Evolutionary conservation across 1,140 invertebrate genomes (phyloP).

Genomic region (Nixonia krombeini): DNA sequence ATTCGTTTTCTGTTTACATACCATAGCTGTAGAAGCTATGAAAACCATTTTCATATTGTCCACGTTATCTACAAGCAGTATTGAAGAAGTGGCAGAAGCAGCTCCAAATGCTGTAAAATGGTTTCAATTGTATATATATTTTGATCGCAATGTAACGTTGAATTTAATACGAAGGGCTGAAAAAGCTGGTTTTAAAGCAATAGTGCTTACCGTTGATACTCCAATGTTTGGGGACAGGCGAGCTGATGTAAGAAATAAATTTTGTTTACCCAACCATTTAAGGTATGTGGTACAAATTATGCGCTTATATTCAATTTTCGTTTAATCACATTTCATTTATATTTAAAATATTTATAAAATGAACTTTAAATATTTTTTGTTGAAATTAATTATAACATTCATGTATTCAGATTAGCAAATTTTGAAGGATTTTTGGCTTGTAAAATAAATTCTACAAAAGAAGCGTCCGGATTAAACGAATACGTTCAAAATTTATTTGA

Average conservation of each 20-base stretch:
- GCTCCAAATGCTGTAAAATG: conserved; percentile 85
- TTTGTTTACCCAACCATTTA: conserved; percentile 84
- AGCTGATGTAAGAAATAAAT: conserved; percentile 88
- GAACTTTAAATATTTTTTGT: neutral
- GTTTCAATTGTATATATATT: conserved; percentile 94
- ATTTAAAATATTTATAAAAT: no score
- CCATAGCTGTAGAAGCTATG: conserved; percentile 80
- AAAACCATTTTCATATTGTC: conserved; percentile 87
- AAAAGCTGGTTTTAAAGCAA: conserved; percentile 86
- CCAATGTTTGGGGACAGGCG: conserved; percentile 86
- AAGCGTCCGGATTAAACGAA: conserved; percentile 80
- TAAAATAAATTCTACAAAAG: conserved; percentile 72
- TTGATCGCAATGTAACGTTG: conserved; percentile 82
- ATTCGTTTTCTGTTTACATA: conserved; percentile 30
- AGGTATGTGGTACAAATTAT: conserved; percentile 69
- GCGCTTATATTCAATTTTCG: neutral
- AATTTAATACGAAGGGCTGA: conserved; percentile 86
- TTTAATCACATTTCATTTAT: conserved; percentile 1
- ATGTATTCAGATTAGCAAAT: conserved; percentile 76
- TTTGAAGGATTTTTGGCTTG: conserved; percentile 76
- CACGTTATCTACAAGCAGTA: conserved; percentile 88
- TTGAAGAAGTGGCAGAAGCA: conserved; percentile 88
- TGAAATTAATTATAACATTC: neutral
- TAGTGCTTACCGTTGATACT: conserved; percentile 93
- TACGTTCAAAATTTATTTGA: conserved; percentile 85